These are phyloP conservation scores for Sarcophaga carnaria DNA, from an alignment of 2,888 invertebrate genomes.

Conservation along the genomic window DNA sequence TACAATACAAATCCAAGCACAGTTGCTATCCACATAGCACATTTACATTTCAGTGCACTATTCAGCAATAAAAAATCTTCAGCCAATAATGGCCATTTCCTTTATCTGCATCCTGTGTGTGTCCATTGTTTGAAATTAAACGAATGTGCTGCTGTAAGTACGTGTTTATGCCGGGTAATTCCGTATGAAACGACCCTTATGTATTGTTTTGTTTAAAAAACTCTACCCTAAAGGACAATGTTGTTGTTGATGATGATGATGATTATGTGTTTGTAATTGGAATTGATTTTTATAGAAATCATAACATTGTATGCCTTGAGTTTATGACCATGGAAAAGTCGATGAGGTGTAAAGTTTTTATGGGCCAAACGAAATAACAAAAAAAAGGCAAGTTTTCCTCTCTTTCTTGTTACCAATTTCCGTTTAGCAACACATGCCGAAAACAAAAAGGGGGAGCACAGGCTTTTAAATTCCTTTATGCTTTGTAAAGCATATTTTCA, in stretches of 20 bases:
- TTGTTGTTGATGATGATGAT: slow-evolving; percentile 8
- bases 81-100: slow-evolving; percentile 52
- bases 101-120: not conserved
- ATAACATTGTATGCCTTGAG: slow-evolving; percentile 37
- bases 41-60: slow-evolving; percentile 63
- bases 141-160: not conserved
- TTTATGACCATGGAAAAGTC: slow-evolving; percentile 48
- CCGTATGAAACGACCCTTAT: not conserved
- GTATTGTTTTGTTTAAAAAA: no score
- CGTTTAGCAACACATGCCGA: not conserved
- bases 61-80: slow-evolving; percentile 55
- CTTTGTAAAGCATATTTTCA: not conserved
- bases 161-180: not conserved
- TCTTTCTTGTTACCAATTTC: not conserved
- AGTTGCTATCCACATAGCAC: slow-evolving; percentile 19
- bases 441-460: not conserved
- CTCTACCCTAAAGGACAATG: not conserved
- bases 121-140: slow-evolving; percentile 16
- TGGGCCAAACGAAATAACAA: slow-evolving; percentile 23
- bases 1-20: not conserved
- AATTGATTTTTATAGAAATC: slow-evolving; percentile 51
- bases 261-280: not conserved
- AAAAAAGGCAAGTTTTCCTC: not conserved
- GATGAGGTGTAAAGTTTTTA: slow-evolving; percentile 55
- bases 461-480: not conserved